Conservation (phyloP, 1,140 invertebrate genomes). For the Phthorimaea operculella region DNA sequence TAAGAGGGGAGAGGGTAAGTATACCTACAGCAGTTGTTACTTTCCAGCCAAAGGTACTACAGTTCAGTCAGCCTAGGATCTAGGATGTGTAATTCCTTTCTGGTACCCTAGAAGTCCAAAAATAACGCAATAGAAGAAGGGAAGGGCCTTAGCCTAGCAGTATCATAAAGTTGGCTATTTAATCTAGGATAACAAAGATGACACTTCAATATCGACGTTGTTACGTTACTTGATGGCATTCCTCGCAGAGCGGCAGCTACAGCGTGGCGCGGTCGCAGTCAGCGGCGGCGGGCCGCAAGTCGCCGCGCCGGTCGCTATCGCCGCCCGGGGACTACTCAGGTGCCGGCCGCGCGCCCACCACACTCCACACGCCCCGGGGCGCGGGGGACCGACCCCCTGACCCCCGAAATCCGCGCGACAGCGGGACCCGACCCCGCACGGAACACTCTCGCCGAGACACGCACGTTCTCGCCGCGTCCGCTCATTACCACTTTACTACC, state of each 20-base stretch:
- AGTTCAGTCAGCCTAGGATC: no score
- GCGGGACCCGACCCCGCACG: slow-evolving; percentile 57
- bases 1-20: slow-evolving; percentile 66
- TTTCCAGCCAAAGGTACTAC: no score
- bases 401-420: slow-evolving; percentile 9
- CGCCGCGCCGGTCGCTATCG: slow-evolving; percentile 77
- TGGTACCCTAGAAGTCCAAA: no score
- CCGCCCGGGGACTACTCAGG: slow-evolving; percentile 72
- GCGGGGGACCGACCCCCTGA: background rate
- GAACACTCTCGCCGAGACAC: slow-evolving; percentile 53
- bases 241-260: slow-evolving; percentile 60
- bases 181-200: no score
- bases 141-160: no score
- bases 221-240: no score
- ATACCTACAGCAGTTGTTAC: background rate
- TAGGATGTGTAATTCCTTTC: no score
- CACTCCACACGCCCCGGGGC: background rate
- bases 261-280: slow-evolving; percentile 74
- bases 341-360: slow-evolving; percentile 20
- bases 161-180: no score
- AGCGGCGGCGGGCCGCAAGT: slow-evolving; percentile 75
- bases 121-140: no score
- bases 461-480: slow-evolving; percentile 44
- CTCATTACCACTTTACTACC: slow-evolving; percentile 61
- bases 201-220: no score